Percentiles rank a stretch among this genome's conserved stretches.
Conservation (phyloP, 2,888 invertebrate genomes). For the Pseudococcus jackbeardsleyi region DNA sequence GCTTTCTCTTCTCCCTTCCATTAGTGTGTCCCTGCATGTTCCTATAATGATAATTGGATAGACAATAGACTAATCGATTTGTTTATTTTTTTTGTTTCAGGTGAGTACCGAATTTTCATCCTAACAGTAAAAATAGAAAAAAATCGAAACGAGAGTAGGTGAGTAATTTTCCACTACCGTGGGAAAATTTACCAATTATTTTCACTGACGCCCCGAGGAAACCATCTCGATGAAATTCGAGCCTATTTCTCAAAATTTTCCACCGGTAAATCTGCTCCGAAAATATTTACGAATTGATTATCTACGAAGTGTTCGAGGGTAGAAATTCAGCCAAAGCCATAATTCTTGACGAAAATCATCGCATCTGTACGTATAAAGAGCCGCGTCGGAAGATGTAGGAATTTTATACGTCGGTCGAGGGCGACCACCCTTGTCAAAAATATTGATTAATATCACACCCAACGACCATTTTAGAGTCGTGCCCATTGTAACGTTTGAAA, state of each 20-base stretch:
- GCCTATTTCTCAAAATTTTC: too few species aligned
- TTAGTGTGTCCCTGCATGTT: not conserved
- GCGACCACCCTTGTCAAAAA: constrained; percentile 28
- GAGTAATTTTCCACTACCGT: not conserved
- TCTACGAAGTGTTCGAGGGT: not conserved
- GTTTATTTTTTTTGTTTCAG: not conserved
- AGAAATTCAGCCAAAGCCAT: not conserved
- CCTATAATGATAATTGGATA: not conserved
- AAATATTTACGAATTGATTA: too few species aligned
- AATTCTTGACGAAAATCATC: not conserved
- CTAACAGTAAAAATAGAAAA: not conserved
- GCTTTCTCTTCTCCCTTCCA: too few species aligned
- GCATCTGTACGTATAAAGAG: not conserved
- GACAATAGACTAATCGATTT: not conserved
- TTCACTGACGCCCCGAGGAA: too few species aligned
- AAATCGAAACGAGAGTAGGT: not conserved
- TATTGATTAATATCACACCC: constrained; percentile 14
- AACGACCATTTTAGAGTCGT: not conserved
- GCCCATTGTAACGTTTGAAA: not conserved
- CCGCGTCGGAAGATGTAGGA: not conserved
- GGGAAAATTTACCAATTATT: too few species aligned
- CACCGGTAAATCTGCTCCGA: too few species aligned
- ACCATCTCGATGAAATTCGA: too few species aligned
- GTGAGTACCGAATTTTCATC: not conserved
- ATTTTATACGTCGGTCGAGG: not conserved